These are phyloP conservation scores for Thecophora atra DNA, from an alignment of 2,888 invertebrate species.

Conservation along the genomic window DNA sequence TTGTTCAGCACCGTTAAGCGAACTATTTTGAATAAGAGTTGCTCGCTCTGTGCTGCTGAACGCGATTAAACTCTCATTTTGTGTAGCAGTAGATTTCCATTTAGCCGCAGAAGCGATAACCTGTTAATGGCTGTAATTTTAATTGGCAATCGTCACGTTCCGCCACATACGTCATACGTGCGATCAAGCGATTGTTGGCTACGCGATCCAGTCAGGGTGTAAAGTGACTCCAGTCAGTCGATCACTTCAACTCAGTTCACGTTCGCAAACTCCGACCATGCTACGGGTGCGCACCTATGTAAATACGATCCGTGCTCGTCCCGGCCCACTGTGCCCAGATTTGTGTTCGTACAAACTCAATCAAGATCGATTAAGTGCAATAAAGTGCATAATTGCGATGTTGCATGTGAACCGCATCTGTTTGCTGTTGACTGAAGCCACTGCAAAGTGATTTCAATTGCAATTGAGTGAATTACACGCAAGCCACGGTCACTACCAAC, in stretches of 20 bases:
- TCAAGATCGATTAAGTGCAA: conserved; percentile 45
- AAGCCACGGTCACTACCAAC: not conserved
- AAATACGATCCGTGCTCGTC: not conserved
- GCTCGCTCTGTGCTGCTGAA: not conserved
- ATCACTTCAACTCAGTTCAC: conserved; percentile 33
- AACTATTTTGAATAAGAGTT: conserved; percentile 8
- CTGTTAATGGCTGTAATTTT: conserved; percentile 36
- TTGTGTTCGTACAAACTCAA: conserved; percentile 39
- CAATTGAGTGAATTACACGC: too few relatives aligned
- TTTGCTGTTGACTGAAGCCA: not conserved
- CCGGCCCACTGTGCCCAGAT: not conserved
- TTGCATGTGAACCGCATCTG: conserved; percentile 35
- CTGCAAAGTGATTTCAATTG: not conserved
- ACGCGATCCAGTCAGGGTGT: conserved; percentile 9
- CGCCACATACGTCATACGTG: conserved; percentile 20
- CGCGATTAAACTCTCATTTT: conserved; percentile 32
- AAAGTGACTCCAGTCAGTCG: conserved; percentile 20
- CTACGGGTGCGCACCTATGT: not conserved
- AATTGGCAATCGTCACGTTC: conserved; percentile 35
- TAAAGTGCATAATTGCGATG: conserved; percentile 45
- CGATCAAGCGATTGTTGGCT: not conserved
- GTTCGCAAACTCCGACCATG: conserved; percentile 2
- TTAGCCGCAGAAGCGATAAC: conserved; percentile 17
- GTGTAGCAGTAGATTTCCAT: conserved; percentile 23
- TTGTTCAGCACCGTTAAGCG: too few relatives aligned